Evolutionary conservation across 1,140 invertebrate genomes (phyloP).

Genomic region (Babylonia areolata): DNA sequence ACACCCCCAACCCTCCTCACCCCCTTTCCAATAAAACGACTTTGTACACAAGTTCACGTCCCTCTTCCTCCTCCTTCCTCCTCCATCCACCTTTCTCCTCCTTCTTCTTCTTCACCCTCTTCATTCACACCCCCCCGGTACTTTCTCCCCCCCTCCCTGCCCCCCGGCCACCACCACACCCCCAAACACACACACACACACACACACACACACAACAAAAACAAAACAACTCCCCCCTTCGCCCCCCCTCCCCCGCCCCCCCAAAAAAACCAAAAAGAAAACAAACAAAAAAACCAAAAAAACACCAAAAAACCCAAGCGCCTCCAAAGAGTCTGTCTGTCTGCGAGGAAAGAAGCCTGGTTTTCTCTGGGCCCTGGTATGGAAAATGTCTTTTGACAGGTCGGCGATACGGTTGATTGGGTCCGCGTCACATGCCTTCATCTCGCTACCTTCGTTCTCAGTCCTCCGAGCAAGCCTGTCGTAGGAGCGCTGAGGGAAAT

Average conservation of each 20-base stretch:
- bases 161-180: too few relatives aligned
- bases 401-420: constrained; percentile 11
- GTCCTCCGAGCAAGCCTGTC: background rate
- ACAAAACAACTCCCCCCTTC: too few relatives aligned
- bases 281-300: too few relatives aligned
- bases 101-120: background rate
- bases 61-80: background rate
- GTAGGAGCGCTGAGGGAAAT: background rate
- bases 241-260: too few relatives aligned
- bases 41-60: background rate
- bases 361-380: background rate
- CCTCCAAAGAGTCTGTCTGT: too few relatives aligned
- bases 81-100: background rate
- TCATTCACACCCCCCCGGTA: background rate
- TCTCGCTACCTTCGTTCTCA: background rate
- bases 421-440: background rate
- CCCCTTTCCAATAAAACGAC: background rate
- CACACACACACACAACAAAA: too few relatives aligned
- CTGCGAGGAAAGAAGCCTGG: background rate
- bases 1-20: background rate
- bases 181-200: too few relatives aligned
- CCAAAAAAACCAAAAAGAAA: too few relatives aligned
- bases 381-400: constrained; percentile 27
- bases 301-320: too few relatives aligned
- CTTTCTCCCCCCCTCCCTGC: background rate